Evolutionary conservation across 2,113 vertebrate species (phyloP).

Genomic region (Mus spicilegus): DNA sequence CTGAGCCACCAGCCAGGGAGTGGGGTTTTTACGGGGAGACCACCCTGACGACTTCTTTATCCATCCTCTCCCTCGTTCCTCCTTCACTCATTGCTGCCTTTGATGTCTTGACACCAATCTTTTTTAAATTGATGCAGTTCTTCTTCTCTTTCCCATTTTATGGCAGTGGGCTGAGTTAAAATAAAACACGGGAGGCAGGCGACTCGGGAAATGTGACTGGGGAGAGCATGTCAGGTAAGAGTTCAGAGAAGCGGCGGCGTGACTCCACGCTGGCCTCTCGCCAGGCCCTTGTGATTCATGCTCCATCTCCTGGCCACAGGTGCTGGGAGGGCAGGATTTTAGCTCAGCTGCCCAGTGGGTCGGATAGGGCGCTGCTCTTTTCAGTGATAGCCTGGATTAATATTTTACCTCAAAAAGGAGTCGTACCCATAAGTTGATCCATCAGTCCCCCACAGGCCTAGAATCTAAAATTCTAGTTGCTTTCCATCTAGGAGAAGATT

Average conservation of each 20-base stretch:
- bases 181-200: background rate
- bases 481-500: background rate
- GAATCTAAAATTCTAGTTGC: slow-evolving; percentile 17
- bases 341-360: slow-evolving; percentile 33
- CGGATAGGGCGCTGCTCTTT: slow-evolving; percentile 39
- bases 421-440: background rate
- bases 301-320: background rate
- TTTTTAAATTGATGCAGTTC: background rate
- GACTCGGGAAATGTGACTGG: slow-evolving; percentile 22
- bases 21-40: background rate
- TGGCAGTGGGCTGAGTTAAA: background rate
- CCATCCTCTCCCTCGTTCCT: background rate
- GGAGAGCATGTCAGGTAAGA: slow-evolving; percentile 21
- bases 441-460: background rate
- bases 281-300: slow-evolving; percentile 53
- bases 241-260: background rate
- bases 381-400: slow-evolving; percentile 66
- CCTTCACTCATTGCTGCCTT: background rate
- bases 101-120: background rate
- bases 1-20: too few relatives aligned
- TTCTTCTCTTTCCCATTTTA: slow-evolving; percentile 2
- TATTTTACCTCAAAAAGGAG: slow-evolving; percentile 65
- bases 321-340: slow-evolving; percentile 28
- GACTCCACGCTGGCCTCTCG: background rate
- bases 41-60: background rate